Conservation (phyloP, 2,113 vertebrate genomes). For the Jacana jacana region DNA sequence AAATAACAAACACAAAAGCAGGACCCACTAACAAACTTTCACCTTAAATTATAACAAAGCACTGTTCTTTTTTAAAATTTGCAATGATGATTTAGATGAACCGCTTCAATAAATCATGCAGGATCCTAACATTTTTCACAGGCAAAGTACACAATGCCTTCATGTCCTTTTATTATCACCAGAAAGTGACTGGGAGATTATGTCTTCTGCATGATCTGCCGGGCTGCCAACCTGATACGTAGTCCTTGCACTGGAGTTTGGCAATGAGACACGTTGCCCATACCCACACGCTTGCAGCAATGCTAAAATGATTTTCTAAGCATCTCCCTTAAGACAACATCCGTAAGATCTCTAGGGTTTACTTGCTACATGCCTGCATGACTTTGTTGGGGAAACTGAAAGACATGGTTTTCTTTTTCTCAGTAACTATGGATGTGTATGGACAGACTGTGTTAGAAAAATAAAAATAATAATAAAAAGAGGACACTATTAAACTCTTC, state of each 20-base stretch:
- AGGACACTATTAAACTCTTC: not conserved
- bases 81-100: not conserved
- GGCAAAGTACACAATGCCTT: not conserved
- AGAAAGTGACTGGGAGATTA: not conserved
- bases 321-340: not conserved
- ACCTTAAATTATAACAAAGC: not conserved
- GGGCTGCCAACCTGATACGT: not conserved
- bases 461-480: not conserved
- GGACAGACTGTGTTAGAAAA: not conserved
- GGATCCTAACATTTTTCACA: not conserved
- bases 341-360: not conserved
- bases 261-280: not conserved
- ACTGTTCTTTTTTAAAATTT: not conserved
- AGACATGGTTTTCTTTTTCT: not conserved
- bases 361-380: not conserved
- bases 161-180: not conserved
- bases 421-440: not conserved
- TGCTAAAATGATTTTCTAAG: not conserved
- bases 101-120: not conserved
- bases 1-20: conserved; percentile 26
- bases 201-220: not conserved
- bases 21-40: not conserved
- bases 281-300: not conserved
- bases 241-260: not conserved
- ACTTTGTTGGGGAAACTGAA: not conserved